A percentile compares a stretch with the other conserved stretches of the same genome.
phyloP scores from a whole-genome alignment of 1,140 invertebrate genomes.

The Araneus ventricosus region DNA sequence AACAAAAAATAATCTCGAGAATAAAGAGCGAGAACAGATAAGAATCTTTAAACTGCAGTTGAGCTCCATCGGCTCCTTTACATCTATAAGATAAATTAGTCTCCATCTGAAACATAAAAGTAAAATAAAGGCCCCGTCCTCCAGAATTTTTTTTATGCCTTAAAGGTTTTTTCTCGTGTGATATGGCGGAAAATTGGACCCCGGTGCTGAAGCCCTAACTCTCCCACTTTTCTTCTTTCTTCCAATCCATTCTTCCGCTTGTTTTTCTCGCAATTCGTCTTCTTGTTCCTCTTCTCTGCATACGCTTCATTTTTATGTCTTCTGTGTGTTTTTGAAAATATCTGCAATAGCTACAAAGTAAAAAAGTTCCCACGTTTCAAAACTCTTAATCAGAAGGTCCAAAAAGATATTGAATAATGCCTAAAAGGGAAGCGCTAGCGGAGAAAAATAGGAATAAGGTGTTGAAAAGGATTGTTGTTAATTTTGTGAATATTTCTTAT shows the following conservation, averaged over 20 bases:
- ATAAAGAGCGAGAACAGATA: background rate
- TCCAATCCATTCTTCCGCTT: no score
- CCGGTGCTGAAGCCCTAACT: background rate
- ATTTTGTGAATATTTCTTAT: no score
- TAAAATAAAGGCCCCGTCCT: background rate
- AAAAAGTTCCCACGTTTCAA: no score
- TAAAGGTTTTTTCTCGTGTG: background rate
- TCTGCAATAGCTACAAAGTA: background rate
- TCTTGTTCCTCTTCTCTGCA: background rate
- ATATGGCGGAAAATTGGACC: conserved; percentile 1
- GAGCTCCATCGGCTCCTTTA: background rate
- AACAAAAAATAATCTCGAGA: background rate
- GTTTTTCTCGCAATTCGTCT: background rate
- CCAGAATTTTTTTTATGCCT: background rate
- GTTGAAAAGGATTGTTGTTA: no score
- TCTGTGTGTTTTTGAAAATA: background rate
- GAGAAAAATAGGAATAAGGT: no score
- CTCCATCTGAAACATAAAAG: background rate
- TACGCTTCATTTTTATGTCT: background rate
- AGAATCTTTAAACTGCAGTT: conserved; percentile 18
- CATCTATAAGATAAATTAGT: conserved; percentile 12
- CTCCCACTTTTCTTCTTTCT: no score
- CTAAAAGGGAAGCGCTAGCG: no score
- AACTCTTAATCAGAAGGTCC: no score
- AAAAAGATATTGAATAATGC: no score